Evolutionary conservation across 1,140 invertebrate genomes (phyloP), one percentile per base, ranked within the genome.

Genomic region (Stegodyphus dumicola): DNA sequence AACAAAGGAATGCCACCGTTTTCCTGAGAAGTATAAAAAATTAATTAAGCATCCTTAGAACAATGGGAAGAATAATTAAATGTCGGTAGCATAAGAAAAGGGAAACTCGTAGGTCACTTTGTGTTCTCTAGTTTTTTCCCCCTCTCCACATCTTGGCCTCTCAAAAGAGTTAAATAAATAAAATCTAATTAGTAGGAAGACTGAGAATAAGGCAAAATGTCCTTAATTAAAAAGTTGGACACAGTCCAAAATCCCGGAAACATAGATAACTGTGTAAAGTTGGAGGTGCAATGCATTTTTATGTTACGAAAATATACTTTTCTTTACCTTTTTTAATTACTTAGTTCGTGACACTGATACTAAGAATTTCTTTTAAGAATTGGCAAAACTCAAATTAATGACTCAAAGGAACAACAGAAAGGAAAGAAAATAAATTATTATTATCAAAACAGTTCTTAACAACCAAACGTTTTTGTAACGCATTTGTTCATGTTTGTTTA

Each of bases 41-140:
- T 74, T 83, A 83, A 83, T 83, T 83, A 83, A 74, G 67, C 53
- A 73, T 73, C n/a, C 78, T 81, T 81, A 73, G 56, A 81, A 81
- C 78, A 81, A 81, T 81, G 70, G 7, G 52, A 13, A 56, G 33
- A 81, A 83, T 83, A 83, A 83, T 83, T 83, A 83, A 83, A 83
- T 74, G 71, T 73, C n/a, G 56, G 60, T 54, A n/a, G 17, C 51
- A n/a, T 69, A 73, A 73, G 53, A 73, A 73, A 81, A 71, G 54
- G 51, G 73, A 60, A 81, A 81, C 73, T 73, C 67, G 18, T 60
- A 81, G 78, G 78, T 81, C 78, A 81, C 78, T 81, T 73, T 18
- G 56, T 81, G 67, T 52, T 73, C 15, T 70, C 69, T n/a, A n/a
- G 13, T 49, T 71, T 71, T 64, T 75, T 66, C 52, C 56, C 13